Conservation (phyloP, 2,113 vertebrate species). For the Vanacampus margaritifer region DNA sequence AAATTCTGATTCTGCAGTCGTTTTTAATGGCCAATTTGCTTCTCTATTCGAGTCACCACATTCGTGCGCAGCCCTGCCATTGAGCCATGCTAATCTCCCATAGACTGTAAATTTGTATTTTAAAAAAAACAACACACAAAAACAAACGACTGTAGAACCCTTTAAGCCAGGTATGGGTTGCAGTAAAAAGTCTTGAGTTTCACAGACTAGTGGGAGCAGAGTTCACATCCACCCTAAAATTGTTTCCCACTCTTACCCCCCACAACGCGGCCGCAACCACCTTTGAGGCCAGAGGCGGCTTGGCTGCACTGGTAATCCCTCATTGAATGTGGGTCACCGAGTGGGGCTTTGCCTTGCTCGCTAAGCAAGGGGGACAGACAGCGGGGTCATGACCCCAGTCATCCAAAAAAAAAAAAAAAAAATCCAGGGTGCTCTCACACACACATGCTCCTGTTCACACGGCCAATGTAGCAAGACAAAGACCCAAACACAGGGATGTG, state of each 20-base stretch:
- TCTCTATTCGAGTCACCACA: too few relatives aligned
- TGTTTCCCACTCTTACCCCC: not conserved
- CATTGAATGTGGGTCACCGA: conserved; percentile 67
- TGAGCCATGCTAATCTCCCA: conserved; percentile 33
- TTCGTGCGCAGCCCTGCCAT: not conserved
- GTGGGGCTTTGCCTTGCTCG: conserved; percentile 54
- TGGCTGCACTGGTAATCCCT: conserved; percentile 59
- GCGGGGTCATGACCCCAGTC: conserved; percentile 48
- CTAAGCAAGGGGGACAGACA: conserved; percentile 63
- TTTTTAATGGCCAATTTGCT: too few relatives aligned
- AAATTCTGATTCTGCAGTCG: too few relatives aligned
- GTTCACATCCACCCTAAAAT: conserved; percentile 26
- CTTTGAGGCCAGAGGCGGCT: conserved; percentile 46
- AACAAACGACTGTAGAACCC: conserved; percentile 25
- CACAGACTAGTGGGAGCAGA: conserved; percentile 18
- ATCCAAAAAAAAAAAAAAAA: too few relatives aligned
- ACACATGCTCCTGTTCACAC: conserved; percentile 9
- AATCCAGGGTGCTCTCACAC: not conserved
- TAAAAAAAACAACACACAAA: not conserved
- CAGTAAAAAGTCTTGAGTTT: conserved; percentile 1
- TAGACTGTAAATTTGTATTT: conserved; percentile 40
- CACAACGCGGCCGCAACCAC: not conserved
- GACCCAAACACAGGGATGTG: conserved; percentile 3
- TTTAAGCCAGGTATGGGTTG: conserved; percentile 17
- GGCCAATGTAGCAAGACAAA: conserved; percentile 22